phyloP scores from a whole-genome alignment of 2,888 invertebrate species.

The Carterocephalus palaemon region DNA sequence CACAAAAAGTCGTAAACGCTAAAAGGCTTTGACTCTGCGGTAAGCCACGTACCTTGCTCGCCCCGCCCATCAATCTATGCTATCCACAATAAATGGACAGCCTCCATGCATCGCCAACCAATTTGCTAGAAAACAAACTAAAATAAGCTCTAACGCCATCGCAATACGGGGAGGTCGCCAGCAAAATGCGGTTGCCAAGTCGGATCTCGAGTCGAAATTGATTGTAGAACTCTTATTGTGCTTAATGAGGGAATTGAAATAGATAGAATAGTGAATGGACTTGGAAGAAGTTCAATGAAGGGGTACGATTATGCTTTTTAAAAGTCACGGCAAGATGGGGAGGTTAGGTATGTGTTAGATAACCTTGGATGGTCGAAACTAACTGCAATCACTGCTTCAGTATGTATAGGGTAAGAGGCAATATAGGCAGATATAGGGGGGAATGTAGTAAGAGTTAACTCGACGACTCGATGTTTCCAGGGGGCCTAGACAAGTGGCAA shows the following conservation, averaged over 20 bases:
- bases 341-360: constrained; percentile 3
- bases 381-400: too few relatives aligned
- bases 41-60: constrained; percentile 61
- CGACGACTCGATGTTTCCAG: too few relatives aligned
- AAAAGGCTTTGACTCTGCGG: constrained; percentile 49
- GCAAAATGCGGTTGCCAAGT: constrained; percentile 41
- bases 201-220: constrained; percentile 62
- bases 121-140: constrained; percentile 29
- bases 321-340: constrained; percentile 13
- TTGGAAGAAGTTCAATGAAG: constrained; percentile 31
- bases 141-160: constrained; percentile 35
- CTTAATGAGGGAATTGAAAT: constrained; percentile 76
- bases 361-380: too few relatives aligned
- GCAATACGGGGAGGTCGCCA: constrained; percentile 31
- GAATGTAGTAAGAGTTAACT: too few relatives aligned
- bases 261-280: constrained; percentile 52
- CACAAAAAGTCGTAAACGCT: constrained; percentile 40
- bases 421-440: too few relatives aligned
- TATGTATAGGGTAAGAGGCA: too few relatives aligned
- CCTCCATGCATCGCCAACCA: constrained; percentile 47
- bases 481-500: too few relatives aligned
- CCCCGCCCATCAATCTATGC: constrained; percentile 74
- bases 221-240: constrained; percentile 71
- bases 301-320: constrained; percentile 20
- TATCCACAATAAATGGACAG: constrained; percentile 73